Evolutionary conservation across 2,113 vertebrate genomes (phyloP).

Genomic region (Mormyrus iriodes): DNA sequence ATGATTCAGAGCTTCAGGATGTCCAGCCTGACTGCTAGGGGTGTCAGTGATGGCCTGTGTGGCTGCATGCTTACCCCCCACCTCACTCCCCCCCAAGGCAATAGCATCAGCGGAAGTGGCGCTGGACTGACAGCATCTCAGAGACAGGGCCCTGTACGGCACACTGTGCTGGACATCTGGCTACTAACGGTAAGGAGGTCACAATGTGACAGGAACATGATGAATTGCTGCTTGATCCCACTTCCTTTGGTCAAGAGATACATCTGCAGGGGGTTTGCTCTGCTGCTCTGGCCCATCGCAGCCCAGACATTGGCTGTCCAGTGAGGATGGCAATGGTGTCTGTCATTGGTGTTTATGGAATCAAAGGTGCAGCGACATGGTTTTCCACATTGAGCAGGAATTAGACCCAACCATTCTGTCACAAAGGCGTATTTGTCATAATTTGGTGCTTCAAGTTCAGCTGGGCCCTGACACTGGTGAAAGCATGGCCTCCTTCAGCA

Average conservation of each 20-base stretch:
- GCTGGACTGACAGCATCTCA: background rate
- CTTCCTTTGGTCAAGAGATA: conserved; percentile 43
- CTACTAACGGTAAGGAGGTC: conserved; percentile 53
- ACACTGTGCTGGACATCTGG: conserved; percentile 43
- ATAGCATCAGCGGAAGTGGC: background rate
- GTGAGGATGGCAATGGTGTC: background rate
- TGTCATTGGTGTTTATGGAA: background rate
- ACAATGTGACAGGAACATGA: conserved; percentile 52
- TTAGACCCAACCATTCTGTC: background rate
- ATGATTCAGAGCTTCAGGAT: background rate
- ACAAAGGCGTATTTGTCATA: background rate
- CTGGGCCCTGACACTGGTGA: conserved; percentile 20
- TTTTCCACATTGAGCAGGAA: background rate
- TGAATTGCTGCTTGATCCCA: conserved; percentile 49
- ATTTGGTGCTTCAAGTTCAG: background rate
- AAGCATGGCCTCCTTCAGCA: conserved; percentile 12
- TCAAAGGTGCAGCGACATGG: background rate
- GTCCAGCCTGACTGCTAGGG: background rate
- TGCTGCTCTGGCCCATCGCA: background rate
- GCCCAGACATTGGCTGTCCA: background rate
- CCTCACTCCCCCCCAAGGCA: background rate
- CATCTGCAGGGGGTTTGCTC: conserved; percentile 17
- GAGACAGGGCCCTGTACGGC: background rate
- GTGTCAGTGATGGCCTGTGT: background rate
- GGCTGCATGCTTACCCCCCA: background rate